A percentile compares a stretch with the other conserved stretches of the same genome.
phyloP scores from a whole-genome alignment of 1,140 invertebrate genomes.

The Drosophila willistoni region DNA sequence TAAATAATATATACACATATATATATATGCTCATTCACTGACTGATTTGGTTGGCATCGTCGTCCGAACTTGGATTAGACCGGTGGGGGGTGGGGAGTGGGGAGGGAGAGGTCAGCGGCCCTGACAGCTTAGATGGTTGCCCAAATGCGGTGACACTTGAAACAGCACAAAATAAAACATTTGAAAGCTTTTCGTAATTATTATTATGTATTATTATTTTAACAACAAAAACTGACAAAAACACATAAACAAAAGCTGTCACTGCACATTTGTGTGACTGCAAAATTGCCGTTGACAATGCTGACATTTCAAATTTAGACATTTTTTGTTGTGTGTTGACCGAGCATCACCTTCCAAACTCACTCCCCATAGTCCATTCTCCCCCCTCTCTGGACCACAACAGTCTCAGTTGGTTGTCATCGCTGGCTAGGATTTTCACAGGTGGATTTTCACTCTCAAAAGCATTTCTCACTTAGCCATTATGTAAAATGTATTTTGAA shows the following conservation, averaged over 20 bases:
- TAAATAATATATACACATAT: background rate
- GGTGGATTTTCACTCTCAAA: constrained; percentile 15
- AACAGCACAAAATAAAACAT: constrained; percentile 37
- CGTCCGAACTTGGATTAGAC: background rate
- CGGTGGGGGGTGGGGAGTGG: background rate
- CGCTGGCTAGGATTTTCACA: constrained; percentile 33
- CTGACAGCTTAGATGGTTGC: constrained; percentile 23
- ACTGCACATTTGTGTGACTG: constrained; percentile 35
- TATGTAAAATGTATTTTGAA: constrained; percentile 56
- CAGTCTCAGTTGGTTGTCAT: too few species aligned
- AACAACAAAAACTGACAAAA: constrained; percentile 55
- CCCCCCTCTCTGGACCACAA: background rate
- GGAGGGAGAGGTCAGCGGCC: constrained; percentile 10
- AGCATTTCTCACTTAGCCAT: constrained; percentile 41
- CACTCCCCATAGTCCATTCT: constrained; percentile 36
- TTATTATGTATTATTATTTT: constrained; percentile 71
- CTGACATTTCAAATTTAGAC: constrained; percentile 80
- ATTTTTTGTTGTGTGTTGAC: constrained; percentile 40
- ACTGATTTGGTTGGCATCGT: constrained; percentile 13
- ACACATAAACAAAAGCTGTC: constrained; percentile 29
- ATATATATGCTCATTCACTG: background rate
- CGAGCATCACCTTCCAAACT: constrained; percentile 42
- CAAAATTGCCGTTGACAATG: constrained; percentile 67
- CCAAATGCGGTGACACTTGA: constrained; percentile 35
- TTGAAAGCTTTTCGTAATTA: constrained; percentile 73